A percentile compares a stretch with the other conserved stretches of the same genome.
phyloP scores from a whole-genome alignment of 2,797 vertebrate species.

The Intellagama lesueurii region DNA sequence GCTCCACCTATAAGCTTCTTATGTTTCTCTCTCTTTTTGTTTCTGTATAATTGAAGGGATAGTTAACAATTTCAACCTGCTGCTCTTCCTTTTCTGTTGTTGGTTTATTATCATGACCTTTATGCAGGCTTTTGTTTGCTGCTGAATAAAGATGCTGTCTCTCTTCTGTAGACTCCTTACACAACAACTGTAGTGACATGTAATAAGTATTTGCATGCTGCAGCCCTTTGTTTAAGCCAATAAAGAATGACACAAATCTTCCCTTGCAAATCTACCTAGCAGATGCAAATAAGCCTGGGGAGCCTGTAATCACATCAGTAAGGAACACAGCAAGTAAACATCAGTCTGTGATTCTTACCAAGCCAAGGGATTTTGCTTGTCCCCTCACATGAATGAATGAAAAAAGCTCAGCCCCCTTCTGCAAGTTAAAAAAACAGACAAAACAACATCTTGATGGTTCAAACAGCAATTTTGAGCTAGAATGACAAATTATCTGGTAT shows the following conservation, averaged over 20 bases:
- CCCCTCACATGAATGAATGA: slow-evolving; percentile 53
- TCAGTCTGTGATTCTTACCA: slow-evolving; percentile 52
- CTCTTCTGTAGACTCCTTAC: slow-evolving; percentile 19
- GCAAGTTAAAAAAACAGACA: slow-evolving; percentile 48
- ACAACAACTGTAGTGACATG: slow-evolving; percentile 25
- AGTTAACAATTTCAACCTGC: background rate
- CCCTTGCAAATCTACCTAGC: slow-evolving; percentile 33
- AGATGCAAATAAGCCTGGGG: slow-evolving; percentile 31
- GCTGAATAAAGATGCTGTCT: slow-evolving; percentile 3
- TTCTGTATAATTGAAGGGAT: background rate
- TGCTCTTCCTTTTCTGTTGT: background rate
- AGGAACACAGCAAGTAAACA: slow-evolving; percentile 42
- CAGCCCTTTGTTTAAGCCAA: slow-evolving; percentile 49
- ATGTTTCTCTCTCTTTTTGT: background rate
- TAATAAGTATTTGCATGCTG: slow-evolving; percentile 56
- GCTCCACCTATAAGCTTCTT: slow-evolving; percentile 10
- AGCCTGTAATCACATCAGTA: slow-evolving; percentile 16
- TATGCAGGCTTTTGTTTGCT: slow-evolving; percentile 7
- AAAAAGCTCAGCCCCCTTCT: slow-evolving; percentile 44
- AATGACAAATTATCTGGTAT: background rate
- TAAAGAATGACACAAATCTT: background rate
- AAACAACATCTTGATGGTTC: slow-evolving; percentile 52
- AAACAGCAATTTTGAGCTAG: slow-evolving; percentile 20
- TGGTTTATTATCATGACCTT: background rate
- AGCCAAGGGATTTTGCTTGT: slow-evolving; percentile 48